A percentile compares a stretch with the other conserved stretches of the same genome.
Conservation (phyloP, 2,797 vertebrate species). For the Hipposideros larvatus region DNA sequence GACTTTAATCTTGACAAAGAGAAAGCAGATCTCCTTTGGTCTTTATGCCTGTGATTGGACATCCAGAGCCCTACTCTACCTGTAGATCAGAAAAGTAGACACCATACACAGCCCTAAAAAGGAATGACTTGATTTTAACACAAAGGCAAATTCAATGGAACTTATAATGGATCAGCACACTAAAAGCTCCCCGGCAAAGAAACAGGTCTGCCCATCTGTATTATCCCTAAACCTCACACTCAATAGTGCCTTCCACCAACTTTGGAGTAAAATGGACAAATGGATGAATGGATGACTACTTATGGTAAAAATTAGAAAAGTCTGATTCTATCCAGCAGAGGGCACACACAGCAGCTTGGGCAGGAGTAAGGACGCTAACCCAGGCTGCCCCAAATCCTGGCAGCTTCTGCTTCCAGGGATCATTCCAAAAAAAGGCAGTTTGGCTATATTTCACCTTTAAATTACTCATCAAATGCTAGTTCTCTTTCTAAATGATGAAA, state of each 20-base stretch:
- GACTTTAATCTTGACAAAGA: constrained; percentile 53
- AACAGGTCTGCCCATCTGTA: not conserved
- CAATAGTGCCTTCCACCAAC: not conserved
- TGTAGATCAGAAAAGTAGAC: constrained; percentile 31
- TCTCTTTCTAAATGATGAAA: constrained; percentile 57
- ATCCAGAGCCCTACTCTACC: constrained; percentile 1
- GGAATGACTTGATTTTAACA: constrained; percentile 38
- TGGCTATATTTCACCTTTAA: constrained; percentile 39
- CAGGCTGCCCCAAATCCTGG: constrained; percentile 9
- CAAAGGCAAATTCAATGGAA: constrained; percentile 47
- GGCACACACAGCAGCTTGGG: constrained; percentile 67
- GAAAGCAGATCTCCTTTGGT: constrained; percentile 22
- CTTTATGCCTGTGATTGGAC: constrained; percentile 4
- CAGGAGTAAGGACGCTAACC: not conserved
- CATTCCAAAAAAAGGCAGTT: constrained; percentile 27
- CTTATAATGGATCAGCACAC: not conserved
- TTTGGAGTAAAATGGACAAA: constrained; percentile 22
- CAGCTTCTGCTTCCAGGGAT: constrained; percentile 21
- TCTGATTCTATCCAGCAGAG: constrained; percentile 75
- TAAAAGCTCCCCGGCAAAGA: not conserved
- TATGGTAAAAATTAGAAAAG: not conserved
- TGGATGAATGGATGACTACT: not conserved
- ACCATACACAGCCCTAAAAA: not conserved
- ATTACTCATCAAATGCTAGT: constrained; percentile 50
- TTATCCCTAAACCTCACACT: not conserved